These are phyloP conservation scores for Falco rusticolus DNA, from an alignment of 2,797 vertebrate species.

Conservation along the genomic window DNA sequence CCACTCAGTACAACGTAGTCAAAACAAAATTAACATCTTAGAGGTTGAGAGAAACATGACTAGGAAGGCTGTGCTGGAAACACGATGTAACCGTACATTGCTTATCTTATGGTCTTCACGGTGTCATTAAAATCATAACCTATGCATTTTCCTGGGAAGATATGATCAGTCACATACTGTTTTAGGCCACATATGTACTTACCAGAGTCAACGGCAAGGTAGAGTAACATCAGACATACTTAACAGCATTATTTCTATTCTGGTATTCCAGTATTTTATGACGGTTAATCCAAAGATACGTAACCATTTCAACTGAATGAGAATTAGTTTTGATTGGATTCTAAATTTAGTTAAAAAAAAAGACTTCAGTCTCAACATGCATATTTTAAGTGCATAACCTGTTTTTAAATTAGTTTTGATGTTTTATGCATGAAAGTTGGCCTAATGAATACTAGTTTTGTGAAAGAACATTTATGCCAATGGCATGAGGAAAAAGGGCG, in stretches of 20 bases:
- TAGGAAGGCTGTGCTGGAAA: not conserved
- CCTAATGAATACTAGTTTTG: not conserved
- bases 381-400: not conserved
- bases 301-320: not conserved
- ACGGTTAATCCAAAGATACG: not conserved
- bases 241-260: not conserved
- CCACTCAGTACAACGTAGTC: not conserved
- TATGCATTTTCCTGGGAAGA: not conserved
- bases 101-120: not conserved
- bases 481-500: not conserved
- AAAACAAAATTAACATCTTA: not conserved
- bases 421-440: not conserved
- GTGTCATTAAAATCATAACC: not conserved
- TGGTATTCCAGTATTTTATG: not conserved
- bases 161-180: not conserved
- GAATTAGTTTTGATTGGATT: not conserved
- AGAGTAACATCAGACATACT: not conserved
- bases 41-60: not conserved
- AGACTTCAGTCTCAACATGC: not conserved
- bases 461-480: not conserved
- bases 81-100: accelerated
- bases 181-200: not conserved
- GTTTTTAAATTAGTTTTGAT: not conserved
- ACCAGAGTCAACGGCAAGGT: not conserved
- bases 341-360: not conserved